A percentile compares a stretch with the other conserved stretches of the same genome.
Conservation (phyloP, 2,888 invertebrate genomes). For the Stenodera caucasica region DNA sequence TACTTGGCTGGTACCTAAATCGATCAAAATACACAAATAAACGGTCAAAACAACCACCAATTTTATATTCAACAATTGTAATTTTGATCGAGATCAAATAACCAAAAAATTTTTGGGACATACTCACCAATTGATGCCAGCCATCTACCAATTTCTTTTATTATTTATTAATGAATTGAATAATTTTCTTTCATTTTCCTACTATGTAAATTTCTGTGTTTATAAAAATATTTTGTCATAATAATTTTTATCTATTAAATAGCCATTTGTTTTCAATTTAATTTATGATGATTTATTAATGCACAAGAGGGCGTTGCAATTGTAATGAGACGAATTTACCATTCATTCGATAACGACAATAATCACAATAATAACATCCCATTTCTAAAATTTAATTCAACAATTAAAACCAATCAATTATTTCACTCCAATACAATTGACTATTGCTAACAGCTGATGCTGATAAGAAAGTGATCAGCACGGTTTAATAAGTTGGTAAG, state of each 20-base stretch:
- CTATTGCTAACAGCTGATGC: not conserved
- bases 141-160: conserved; percentile 34
- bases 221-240: conserved; percentile 34
- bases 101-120: conserved; percentile 4
- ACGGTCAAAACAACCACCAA: too few relatives aligned
- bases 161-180: conserved; percentile 14
- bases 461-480: not conserved
- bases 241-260: conserved; percentile 20
- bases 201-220: conserved; percentile 34
- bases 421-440: not conserved
- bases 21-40: not conserved
- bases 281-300: conserved; percentile 1
- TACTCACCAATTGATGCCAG: conserved; percentile 41
- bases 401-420: not conserved
- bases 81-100: conserved; percentile 3
- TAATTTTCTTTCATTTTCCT: conserved; percentile 35
- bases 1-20: conserved; percentile 40
- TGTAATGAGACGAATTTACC: not conserved
- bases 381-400: not conserved
- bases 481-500: not conserved
- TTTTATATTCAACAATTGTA: too few relatives aligned
- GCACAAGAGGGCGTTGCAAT: conserved; percentile 4
- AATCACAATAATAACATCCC: not conserved
- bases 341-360: not conserved
- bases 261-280: conserved; percentile 30